Evolutionary conservation across 2,797 vertebrate species (phyloP).

Genomic region (Astyanax mexicanus): DNA sequence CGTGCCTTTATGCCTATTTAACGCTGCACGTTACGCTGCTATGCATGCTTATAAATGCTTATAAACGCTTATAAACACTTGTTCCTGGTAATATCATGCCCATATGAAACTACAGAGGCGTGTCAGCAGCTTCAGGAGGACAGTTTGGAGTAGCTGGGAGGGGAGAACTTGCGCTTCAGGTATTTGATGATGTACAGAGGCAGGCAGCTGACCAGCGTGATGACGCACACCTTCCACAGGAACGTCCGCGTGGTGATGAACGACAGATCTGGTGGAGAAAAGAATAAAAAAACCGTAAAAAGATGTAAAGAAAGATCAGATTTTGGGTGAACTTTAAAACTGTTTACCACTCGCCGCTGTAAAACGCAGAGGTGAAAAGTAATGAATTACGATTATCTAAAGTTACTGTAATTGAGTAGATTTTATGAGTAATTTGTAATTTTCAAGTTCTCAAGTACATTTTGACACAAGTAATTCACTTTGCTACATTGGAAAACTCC

Average conservation of each 20-base stretch:
- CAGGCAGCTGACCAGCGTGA: conserved; percentile 97
- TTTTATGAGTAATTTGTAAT: no score
- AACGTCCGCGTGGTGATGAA: conserved; percentile 95
- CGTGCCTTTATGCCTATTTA: no score
- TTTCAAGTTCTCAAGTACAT: no score
- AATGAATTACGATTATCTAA: no score
- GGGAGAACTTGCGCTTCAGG: conserved; percentile 96
- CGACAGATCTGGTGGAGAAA: conserved; percentile 81
- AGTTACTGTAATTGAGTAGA: no score
- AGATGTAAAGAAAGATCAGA: neutral
- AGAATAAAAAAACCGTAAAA: neutral
- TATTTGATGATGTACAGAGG: conserved; percentile 98
- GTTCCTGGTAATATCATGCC: no score
- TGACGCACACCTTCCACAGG: conserved; percentile 95
- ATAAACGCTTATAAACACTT: no score
- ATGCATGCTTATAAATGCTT: conserved; percentile 17
- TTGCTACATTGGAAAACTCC: no score
- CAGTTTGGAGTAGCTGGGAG: conserved; percentile 97
- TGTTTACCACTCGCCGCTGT: neutral
- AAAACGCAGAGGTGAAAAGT: no score
- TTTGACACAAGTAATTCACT: no score
- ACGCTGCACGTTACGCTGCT: conserved; percentile 15
- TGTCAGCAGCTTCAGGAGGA: conserved; percentile 78
- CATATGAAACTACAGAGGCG: conserved; percentile 29
- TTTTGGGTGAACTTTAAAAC: neutral